A percentile compares a stretch with the other conserved stretches of the same genome.
phyloP scores from a whole-genome alignment of 2,797 vertebrate species.

The Danio jaintianensis region DNA sequence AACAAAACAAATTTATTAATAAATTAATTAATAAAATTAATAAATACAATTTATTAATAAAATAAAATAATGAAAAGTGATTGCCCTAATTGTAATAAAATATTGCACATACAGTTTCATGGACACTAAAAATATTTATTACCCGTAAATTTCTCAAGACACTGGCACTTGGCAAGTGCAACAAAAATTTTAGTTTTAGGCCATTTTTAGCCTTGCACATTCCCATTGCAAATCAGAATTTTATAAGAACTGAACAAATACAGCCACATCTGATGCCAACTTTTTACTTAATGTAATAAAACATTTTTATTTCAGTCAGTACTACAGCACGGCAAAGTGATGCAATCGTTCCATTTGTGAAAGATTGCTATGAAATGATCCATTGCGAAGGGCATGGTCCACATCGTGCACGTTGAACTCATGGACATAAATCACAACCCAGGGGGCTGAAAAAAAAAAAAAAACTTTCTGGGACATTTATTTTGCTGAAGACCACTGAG shows the following conservation, averaged over 20 bases:
- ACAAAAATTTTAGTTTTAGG: not conserved
- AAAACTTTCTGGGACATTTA: constrained; percentile 40
- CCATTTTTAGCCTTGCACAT: not conserved
- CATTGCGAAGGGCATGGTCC: constrained; percentile 42
- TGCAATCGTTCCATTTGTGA: constrained; percentile 43
- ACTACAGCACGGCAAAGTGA: constrained; percentile 12
- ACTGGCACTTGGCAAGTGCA: not conserved
- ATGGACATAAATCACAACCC: constrained; percentile 38
- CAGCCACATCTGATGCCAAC: constrained; percentile 33
- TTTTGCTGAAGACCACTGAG: constrained; percentile 23
- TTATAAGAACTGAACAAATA: constrained; percentile 25
- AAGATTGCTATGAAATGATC: constrained; percentile 51
- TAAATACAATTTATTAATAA: too few species aligned
- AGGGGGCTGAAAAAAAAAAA: constrained; percentile 40
- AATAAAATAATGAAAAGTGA: too few species aligned
- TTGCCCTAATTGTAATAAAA: too few species aligned
- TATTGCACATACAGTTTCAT: too few species aligned
- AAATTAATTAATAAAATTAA: too few species aligned
- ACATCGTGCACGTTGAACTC: constrained; percentile 23
- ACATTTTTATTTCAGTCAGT: constrained; percentile 32
- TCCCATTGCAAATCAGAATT: not conserved
- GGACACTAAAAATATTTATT: not conserved
- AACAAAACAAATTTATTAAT: too few species aligned
- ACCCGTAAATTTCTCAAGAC: not conserved
- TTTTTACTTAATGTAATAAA: constrained; percentile 50